Percentiles rank a stretch among this genome's conserved stretches.
Conservation (phyloP, 2,113 vertebrate genomes). For the Megalops atlanticus region DNA sequence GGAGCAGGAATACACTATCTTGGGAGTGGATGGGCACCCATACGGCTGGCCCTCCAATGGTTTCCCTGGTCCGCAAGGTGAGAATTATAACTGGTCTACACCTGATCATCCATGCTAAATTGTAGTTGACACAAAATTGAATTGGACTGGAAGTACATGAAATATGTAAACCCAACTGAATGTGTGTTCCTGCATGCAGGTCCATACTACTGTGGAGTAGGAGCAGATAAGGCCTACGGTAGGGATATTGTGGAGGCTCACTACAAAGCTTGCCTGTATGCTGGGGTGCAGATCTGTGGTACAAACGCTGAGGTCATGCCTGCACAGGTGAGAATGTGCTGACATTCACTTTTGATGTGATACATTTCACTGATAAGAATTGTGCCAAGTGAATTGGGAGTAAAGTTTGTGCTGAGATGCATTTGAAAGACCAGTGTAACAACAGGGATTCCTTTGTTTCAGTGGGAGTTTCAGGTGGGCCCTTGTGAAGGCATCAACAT, state of each 20-base stretch:
- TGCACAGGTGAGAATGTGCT: constrained; percentile 79
- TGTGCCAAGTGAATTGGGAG: background rate
- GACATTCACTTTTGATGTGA: background rate
- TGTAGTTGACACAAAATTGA: background rate
- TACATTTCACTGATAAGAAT: background rate
- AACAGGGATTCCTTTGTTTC: constrained; percentile 16
- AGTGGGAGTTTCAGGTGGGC: constrained; percentile 94
- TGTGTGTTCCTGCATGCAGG: constrained; percentile 62
- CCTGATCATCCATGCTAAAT: background rate
- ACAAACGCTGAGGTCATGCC: constrained; percentile 98
- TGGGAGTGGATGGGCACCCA: constrained; percentile 87
- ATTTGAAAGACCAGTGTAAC: background rate
- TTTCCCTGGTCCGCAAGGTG: constrained; percentile 94
- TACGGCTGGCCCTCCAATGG: constrained; percentile 96
- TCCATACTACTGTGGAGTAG: constrained; percentile 93
- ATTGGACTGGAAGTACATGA: background rate
- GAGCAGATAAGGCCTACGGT: constrained; percentile 90
- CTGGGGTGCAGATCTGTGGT: constrained; percentile 85
- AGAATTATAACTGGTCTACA: background rate
- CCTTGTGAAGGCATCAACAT: constrained; percentile 88
- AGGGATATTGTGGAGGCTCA: constrained; percentile 92
- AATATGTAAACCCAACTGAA: background rate
- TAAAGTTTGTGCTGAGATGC: background rate
- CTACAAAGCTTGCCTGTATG: constrained; percentile 91
- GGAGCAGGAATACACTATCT: constrained; percentile 94